Evolutionary conservation across 2,888 invertebrate genomes (phyloP).

Genomic region (Encarsia formosa): DNA sequence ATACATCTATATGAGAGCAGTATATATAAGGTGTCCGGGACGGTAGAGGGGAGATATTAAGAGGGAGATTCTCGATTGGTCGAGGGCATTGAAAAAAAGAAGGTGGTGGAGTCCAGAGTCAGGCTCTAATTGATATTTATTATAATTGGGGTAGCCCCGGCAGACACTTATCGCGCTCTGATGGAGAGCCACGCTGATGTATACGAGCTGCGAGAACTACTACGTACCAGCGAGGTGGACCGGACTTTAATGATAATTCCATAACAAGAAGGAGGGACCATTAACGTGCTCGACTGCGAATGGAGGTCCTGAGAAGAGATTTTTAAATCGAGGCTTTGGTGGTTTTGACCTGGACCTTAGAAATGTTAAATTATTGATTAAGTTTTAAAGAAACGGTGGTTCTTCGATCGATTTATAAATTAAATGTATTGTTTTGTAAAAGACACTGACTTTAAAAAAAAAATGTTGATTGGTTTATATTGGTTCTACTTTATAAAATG

Average conservation of each 20-base stretch:
- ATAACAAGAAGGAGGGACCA: slow-evolving; percentile 42
- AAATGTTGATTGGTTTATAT: no score
- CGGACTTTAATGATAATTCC: slow-evolving; percentile 37
- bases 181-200: slow-evolving; percentile 27
- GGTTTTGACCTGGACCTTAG: no score
- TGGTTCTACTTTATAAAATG: no score
- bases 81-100: slow-evolving; percentile 10
- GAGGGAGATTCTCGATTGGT: not conserved
- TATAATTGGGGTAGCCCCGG: slow-evolving; percentile 51
- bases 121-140: slow-evolving; percentile 50
- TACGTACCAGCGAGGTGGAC: no score
- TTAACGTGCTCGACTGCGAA: slow-evolving; percentile 40
- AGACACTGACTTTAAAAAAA: no score
- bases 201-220: slow-evolving; percentile 19
- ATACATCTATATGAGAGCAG: no score
- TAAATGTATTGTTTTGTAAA: no score
- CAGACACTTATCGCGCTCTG: slow-evolving; percentile 38
- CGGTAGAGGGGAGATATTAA: not conserved
- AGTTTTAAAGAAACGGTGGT: no score
- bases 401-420: no score
- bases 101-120: slow-evolving; percentile 18
- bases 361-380: no score
- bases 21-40: no score
- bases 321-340: not conserved
- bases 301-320: not conserved